phyloP scores from a whole-genome alignment of 2,888 invertebrate genomes.

The Euzophera pinguis region DNA sequence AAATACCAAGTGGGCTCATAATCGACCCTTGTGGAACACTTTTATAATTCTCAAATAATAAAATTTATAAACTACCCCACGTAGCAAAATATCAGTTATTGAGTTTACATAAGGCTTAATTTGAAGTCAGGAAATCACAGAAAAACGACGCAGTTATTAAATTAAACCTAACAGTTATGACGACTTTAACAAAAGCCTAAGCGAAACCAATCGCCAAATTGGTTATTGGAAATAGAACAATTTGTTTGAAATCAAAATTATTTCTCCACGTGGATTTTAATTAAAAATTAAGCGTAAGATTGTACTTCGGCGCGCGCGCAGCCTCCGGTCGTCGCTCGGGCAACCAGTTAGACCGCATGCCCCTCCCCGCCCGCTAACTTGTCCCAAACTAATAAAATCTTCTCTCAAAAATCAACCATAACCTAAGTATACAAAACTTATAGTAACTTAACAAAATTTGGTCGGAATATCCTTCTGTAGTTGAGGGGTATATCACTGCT shows the following conservation, averaged over 20 bases:
- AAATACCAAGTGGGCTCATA: not conserved
- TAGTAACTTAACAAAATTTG: conserved; percentile 20
- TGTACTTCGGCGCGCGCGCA: conserved; percentile 68
- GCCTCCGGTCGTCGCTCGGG: conserved; percentile 76
- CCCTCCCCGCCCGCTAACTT: conserved; percentile 49
- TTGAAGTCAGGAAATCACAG: not conserved
- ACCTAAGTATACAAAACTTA: conserved; percentile 21
- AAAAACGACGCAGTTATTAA: not conserved
- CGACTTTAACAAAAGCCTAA: not conserved
- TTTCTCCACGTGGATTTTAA: conserved; percentile 28
- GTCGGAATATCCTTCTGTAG: conserved; percentile 33
- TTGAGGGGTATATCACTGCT: conserved; percentile 41
- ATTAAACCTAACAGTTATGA: conserved; percentile 1
- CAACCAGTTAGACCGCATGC: conserved; percentile 75
- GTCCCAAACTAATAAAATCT: conserved; percentile 50
- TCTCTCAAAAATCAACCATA: conserved; percentile 38
- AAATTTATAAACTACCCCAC: too few relatives aligned
- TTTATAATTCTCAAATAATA: not conserved
- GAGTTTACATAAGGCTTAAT: not conserved
- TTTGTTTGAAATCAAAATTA: not conserved
- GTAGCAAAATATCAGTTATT: not conserved
- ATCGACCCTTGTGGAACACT: not conserved
- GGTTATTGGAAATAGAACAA: conserved; percentile 2
- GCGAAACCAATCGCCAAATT: conserved; percentile 1
- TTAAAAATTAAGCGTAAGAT: conserved; percentile 48